These are phyloP conservation scores for Saturnia japonica DNA, from an alignment of 2,888 invertebrate species.

Conservation along the genomic window DNA sequence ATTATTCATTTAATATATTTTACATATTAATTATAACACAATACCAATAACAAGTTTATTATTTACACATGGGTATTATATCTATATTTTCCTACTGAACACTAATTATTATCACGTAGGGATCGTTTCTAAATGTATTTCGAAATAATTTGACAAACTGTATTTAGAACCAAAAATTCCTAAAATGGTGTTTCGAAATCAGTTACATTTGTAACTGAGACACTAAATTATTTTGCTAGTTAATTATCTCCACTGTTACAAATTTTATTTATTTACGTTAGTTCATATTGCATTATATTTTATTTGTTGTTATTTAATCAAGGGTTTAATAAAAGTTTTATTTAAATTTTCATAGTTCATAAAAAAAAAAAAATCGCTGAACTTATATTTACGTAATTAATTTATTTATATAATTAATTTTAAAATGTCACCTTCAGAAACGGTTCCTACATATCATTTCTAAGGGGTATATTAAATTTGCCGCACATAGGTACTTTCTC, in stretches of 20 bases:
- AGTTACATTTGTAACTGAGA: background rate
- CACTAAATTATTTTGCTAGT: background rate
- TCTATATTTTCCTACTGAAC: slow-evolving; percentile 44
- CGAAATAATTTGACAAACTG: background rate
- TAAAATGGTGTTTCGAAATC: background rate
- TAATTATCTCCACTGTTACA: background rate
- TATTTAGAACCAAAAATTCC: background rate
- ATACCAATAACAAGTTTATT: slow-evolving; percentile 20
- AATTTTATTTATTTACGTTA: background rate
- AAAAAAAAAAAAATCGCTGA: too few species aligned
- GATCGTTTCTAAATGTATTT: background rate
- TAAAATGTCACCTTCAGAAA: background rate
- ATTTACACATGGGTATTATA: slow-evolving; percentile 31
- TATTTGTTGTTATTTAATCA: background rate
- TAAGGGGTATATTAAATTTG: background rate
- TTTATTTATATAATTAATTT: background rate
- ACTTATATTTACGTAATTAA: background rate
- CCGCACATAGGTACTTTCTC: background rate
- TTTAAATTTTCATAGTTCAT: background rate
- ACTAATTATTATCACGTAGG: slow-evolving; percentile 35
- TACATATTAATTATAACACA: slow-evolving; percentile 25
- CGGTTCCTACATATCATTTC: background rate
- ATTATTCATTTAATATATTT: slow-evolving; percentile 36
- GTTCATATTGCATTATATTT: background rate
- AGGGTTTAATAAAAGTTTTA: background rate